Evolutionary conservation across 2,888 invertebrate genomes (phyloP), one percentile per base, ranked within the genome.

Genomic region (Synergus laeviventris): DNA sequence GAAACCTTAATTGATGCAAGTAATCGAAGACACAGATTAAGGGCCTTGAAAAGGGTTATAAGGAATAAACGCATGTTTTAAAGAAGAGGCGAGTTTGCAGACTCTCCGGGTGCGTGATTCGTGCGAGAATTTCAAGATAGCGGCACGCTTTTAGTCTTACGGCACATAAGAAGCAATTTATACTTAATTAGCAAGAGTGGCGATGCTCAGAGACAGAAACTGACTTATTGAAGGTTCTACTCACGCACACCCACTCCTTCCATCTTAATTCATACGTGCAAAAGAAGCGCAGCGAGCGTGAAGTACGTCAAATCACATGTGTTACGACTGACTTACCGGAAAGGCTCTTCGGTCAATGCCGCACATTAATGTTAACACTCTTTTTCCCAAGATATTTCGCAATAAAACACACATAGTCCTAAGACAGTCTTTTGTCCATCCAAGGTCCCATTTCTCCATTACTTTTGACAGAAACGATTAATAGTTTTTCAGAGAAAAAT

Each of bases 161-260:
- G 66, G 45, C 66, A 21, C 66, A 45, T 66, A 66, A 66, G 45
- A 66, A 66, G 66, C 66, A 66, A 66, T 66, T 66, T 66, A 45
- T 66, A 66, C 42, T 66, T 66, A 66, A 66, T 66, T 66, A 66
- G 31, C 45, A 66, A 66, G 66, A 62, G 61, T 62, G 36, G 61
- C 31, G 18, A 66, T 66, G 66, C 45, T 66, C 45, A 66, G 66
- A 66, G 61, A 62, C 61, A 62, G 61, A 62, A 62, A 66, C 45
- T 66, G 66, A 66, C 66, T 66, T 66, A 66, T 66, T 66, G 66
- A 45, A 66, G 66, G 45, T 45, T 66, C 24, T 45, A 16, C 45
- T 45, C 66, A 66, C 39, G 39, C 18, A 64, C 64, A 42, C 39
- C 64, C 39, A 45, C 66, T 66, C 21, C 66, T 49, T 45, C 16